Base-by-base conservation (phyloP, 2,113 vertebrate genomes). In the Rhinolophus sinicus region DNA sequence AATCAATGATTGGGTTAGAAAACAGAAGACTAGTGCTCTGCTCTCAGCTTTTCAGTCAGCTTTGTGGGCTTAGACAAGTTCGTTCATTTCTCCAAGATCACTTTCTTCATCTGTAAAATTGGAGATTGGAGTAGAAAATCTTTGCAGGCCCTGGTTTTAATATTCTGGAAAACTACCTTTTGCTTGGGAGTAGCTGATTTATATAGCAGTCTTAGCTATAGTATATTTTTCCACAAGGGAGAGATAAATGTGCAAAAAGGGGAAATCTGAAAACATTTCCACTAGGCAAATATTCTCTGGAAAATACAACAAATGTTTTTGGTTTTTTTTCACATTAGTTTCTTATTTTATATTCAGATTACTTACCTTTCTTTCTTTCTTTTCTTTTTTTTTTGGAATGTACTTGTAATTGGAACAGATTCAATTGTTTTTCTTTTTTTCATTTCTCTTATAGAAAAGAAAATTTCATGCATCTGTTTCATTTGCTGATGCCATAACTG, bases 251-350 rank as follows among this genome's bases (percentile, higher is more conserved):
- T 50, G 62, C 50, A 67, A 80, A 80, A 88, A 92, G 40, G 13
- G 44, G 58, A 84, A 88, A 95, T 65, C 13, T 24, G 83, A 80
- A 97, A 93, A 94, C 16, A 95, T 95, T 96, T 90, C 84, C 40
- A 76, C 38, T 92, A 94, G 26, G 44, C 64, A 96, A 83, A 90
- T 93, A 26, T n/a, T 96, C 89, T 97, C 75, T 96, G 83, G 78
- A 88, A 93, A 94, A 38, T 84, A 54, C 50, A 78, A 73, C 65
- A 69, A 76, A 95, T 92, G 47, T 64, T 93, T 44, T 93, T 92
- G 26, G 64, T 65, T 95, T 96, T 94, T 94, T 93, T 95, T 93
- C 73, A 92, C 60, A 8, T 89, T 84, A 73, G 1, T 62, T 87
- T 76, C 75, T 95, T 96, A 35, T 76, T 35, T 94, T 89, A 67